Conservation (phyloP, 2,888 invertebrate genomes). For the Drosophila dives region DNA sequence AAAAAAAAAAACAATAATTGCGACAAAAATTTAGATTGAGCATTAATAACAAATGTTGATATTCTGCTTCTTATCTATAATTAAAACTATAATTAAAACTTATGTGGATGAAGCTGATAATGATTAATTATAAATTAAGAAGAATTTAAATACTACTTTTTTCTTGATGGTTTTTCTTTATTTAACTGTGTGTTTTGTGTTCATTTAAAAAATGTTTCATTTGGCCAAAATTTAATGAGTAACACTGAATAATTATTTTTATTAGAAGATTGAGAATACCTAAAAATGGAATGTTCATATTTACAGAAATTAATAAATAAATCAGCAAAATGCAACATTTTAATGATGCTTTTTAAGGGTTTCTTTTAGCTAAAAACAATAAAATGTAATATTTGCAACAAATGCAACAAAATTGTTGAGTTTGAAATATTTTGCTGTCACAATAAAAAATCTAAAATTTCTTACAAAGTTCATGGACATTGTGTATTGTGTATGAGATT, state of each 20-base stretch:
- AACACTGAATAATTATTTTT: no score
- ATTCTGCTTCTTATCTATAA: no score
- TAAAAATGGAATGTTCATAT: not conserved
- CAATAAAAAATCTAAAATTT: not conserved
- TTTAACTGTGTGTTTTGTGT: no score
- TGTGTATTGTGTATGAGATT: slow-evolving; percentile 1
- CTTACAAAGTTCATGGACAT: slow-evolving; percentile 5
- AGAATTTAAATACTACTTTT: no score
- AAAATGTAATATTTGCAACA: not conserved
- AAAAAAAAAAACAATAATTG: no score
- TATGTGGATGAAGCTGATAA: not conserved
- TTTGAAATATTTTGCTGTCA: not conserved
- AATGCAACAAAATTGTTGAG: not conserved
- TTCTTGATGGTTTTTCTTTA: no score
- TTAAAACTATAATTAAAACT: no score
- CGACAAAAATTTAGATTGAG: not conserved
- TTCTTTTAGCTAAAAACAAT: not conserved
- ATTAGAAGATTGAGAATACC: no score
- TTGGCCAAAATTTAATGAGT: no score
- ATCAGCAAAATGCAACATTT: not conserved
- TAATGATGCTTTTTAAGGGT: not conserved
- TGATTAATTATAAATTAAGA: not conserved
- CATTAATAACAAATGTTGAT: not conserved
- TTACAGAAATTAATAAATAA: not conserved
- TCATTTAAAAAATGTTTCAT: no score